Evolutionary conservation across 2,113 vertebrate species (phyloP).

Genomic region (Cnemophilus loriae): DNA sequence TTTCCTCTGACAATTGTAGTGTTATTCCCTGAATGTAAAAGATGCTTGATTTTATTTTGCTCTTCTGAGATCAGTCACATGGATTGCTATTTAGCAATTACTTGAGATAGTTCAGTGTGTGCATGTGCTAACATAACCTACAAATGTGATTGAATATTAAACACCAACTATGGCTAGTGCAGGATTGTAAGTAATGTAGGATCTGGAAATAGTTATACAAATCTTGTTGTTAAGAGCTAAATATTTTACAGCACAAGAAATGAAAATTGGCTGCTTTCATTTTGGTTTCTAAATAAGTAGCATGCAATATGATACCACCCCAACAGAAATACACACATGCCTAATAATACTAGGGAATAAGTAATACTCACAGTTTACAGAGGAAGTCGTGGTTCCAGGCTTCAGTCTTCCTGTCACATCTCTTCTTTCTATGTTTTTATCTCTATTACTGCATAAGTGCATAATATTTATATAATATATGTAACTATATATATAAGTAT

Average conservation of each 20-base stretch:
- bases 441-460: not conserved
- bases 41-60: not conserved
- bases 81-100: not conserved
- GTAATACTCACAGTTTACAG: not conserved
- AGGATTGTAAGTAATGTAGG: not conserved
- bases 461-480: not conserved
- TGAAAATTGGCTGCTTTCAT: not conserved
- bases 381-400: not conserved
- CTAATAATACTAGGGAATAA: not conserved
- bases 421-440: not conserved
- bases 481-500: not conserved
- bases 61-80: not conserved
- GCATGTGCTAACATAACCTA: not conserved
- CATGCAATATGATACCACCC: not conserved
- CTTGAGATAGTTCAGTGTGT: not conserved
- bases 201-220: not conserved
- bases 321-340: not conserved
- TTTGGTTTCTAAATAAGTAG: not conserved
- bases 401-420: not conserved
- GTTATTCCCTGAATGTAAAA: not conserved
- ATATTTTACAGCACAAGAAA: not conserved
- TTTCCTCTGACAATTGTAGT: not conserved
- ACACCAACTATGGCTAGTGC: not conserved
- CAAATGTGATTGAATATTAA: not conserved
- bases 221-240: not conserved